These are phyloP conservation scores for Salmo trutta DNA, from an alignment of 2,797 vertebrate species.

Conservation along the genomic window DNA sequence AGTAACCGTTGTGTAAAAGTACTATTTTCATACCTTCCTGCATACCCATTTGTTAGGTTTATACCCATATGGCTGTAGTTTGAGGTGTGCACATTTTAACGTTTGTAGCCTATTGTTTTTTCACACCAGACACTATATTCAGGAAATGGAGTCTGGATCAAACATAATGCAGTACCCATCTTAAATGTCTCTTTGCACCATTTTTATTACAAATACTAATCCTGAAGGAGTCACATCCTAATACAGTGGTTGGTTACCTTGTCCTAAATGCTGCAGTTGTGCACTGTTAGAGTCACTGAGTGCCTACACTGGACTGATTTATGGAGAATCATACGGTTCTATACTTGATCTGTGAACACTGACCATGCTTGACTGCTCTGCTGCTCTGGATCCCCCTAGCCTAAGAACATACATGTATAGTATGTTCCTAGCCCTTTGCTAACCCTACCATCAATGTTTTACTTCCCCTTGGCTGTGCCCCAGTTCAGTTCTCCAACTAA, in stretches of 20 bases:
- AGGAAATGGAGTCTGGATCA: not conserved
- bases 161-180: not conserved
- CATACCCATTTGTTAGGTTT: not conserved
- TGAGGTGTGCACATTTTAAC: not conserved
- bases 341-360: slow-evolving; percentile 20
- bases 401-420: no score
- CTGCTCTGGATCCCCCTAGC: slow-evolving; percentile 6
- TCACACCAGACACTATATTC: no score
- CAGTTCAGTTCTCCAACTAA: not conserved
- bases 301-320: slow-evolving; percentile 62
- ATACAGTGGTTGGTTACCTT: slow-evolving; percentile 6
- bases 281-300: slow-evolving; percentile 67
- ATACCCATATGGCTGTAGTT: not conserved
- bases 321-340: slow-evolving; percentile 41
- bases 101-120: no score
- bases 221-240: slow-evolving; percentile 13
- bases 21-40: not conserved
- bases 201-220: not conserved
- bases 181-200: not conserved
- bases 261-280: slow-evolving; percentile 46
- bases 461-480: not conserved
- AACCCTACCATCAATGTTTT: not conserved
- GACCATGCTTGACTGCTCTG: slow-evolving; percentile 9
- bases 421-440: no score
- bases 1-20: not conserved